A percentile compares a stretch with the other conserved stretches of the same genome.
phyloP scores from a whole-genome alignment of 1,140 invertebrate species.

The Drosophila bocqueti region DNA sequence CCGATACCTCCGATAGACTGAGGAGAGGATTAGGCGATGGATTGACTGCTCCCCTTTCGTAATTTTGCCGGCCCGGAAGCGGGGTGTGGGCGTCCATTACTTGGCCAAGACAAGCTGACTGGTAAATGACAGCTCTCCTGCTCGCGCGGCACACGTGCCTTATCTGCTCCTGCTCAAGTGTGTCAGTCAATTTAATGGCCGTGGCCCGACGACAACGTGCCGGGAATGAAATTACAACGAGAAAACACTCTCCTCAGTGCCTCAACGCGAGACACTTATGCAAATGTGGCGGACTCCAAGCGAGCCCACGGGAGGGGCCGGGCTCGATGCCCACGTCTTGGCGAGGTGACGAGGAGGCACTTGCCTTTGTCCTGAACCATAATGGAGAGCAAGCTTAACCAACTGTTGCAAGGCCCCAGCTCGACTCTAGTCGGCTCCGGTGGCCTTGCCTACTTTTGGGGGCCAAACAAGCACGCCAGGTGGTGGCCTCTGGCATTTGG shows the following conservation, averaged over 20 bases:
- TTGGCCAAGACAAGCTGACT: constrained; percentile 25
- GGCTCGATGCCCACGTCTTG: constrained; percentile 40
- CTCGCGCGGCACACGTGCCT: constrained; percentile 58
- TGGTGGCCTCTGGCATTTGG: constrained; percentile 55
- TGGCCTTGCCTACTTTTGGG: constrained; percentile 52
- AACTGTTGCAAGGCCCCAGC: constrained; percentile 21
- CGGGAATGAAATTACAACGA: constrained; percentile 67
- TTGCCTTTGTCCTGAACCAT: constrained; percentile 23
- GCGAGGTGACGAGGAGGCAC: constrained; percentile 40
- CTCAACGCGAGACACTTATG: constrained; percentile 52
- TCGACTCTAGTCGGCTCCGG: constrained; percentile 9
- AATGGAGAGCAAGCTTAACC: constrained; percentile 31
- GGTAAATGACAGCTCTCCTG: constrained; percentile 63
- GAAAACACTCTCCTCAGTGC: constrained; percentile 58
- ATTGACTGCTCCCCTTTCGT: constrained; percentile 56
- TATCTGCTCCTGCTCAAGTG: constrained; percentile 52
- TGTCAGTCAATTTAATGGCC: constrained; percentile 61
- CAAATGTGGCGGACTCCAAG: constrained; percentile 44
- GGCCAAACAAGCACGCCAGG: constrained; percentile 39
- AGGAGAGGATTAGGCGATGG: constrained; percentile 26
- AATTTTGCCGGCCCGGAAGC: constrained; percentile 43
- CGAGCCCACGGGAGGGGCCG: constrained; percentile 3
- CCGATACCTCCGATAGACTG: constrained; percentile 52
- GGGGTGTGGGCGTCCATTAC: constrained; percentile 1
- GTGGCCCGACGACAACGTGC: constrained; percentile 56